These are phyloP conservation scores for Cyclophora albipunctata DNA, from an alignment of 2,888 invertebrate genomes.

Conservation along the genomic window DNA sequence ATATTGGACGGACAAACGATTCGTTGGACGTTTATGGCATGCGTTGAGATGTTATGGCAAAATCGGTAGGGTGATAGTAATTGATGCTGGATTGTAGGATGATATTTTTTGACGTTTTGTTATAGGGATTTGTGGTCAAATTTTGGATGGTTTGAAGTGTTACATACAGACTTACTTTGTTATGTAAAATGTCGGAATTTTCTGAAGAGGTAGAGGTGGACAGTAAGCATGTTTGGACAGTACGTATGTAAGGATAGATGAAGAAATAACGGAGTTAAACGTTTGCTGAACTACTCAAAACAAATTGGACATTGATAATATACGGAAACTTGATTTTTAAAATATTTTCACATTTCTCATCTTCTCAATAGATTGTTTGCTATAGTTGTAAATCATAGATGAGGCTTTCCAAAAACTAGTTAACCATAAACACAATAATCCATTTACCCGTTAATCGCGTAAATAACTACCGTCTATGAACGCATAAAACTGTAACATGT, in stretches of 20 bases:
- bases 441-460: conserved; percentile 15
- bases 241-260: too few relatives aligned
- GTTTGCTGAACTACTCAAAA: too few relatives aligned
- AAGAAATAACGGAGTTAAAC: too few relatives aligned
- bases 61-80: conserved; percentile 55
- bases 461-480: conserved; percentile 32
- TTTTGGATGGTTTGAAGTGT: conserved; percentile 8
- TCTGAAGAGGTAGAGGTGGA: too few relatives aligned
- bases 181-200: too few relatives aligned
- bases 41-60: conserved; percentile 53
- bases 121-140: conserved; percentile 8
- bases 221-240: too few relatives aligned
- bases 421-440: conserved; percentile 6
- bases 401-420: too few relatives aligned
- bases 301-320: too few relatives aligned
- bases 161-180: not conserved
- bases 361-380: too few relatives aligned
- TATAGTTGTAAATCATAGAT: too few relatives aligned
- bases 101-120: conserved; percentile 22
- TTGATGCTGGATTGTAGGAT: conserved; percentile 42
- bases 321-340: too few relatives aligned
- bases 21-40: conserved; percentile 48
- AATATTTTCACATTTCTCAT: too few relatives aligned
- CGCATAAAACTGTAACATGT: conserved; percentile 29
- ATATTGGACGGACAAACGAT: conserved; percentile 43